A percentile compares a stretch with the other conserved stretches of the same genome.
phyloP scores from a whole-genome alignment of 2,113 vertebrate genomes.

The Lanius collurio region DNA sequence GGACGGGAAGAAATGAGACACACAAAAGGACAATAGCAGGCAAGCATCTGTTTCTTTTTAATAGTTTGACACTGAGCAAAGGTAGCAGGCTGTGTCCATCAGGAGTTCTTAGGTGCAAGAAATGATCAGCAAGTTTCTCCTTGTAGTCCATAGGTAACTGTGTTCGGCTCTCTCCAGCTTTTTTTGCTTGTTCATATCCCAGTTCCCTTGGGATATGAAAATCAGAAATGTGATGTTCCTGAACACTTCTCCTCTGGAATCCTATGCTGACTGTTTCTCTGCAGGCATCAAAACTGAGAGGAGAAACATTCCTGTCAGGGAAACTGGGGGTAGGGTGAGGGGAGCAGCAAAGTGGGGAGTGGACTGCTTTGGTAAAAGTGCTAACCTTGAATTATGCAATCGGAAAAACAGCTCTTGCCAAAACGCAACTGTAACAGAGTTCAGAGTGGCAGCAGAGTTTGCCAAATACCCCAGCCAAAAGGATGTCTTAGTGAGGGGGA shows the following conservation, averaged over 20 bases:
- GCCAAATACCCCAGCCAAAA: constrained; percentile 53
- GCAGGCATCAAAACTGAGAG: not conserved
- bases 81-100: not conserved
- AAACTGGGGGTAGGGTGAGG: not conserved
- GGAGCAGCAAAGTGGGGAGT: not conserved
- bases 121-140: not conserved
- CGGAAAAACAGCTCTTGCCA: constrained; percentile 36
- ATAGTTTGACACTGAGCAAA: not conserved
- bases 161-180: not conserved
- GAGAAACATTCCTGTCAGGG: not conserved
- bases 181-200: not conserved
- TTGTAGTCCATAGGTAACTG: not conserved
- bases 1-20: not conserved
- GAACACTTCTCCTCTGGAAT: not conserved
- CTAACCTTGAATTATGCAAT: constrained; percentile 59
- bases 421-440: not conserved
- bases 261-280: not conserved
- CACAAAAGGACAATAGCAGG: not conserved
- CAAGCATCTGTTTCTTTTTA: not conserved
- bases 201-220: not conserved
- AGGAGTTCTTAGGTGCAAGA: not conserved
- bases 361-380: not conserved
- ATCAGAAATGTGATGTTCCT: not conserved
- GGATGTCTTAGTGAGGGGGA: constrained; percentile 20
- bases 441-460: constrained; percentile 28